phyloP scores from a whole-genome alignment of 2,888 invertebrate species.

The Drosophila conformis region DNA sequence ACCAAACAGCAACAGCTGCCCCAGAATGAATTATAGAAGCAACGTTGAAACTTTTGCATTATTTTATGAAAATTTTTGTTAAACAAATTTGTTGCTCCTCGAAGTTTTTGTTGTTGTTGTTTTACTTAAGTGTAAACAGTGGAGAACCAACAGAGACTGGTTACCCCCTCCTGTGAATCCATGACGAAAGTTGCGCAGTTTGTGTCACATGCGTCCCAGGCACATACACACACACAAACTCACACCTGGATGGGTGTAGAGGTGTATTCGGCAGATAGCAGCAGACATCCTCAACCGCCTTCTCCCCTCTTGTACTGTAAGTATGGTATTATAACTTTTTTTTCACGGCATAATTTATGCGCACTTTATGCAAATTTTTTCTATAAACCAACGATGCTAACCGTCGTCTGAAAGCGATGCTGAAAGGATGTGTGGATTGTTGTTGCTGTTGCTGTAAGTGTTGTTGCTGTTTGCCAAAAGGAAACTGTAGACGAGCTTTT shows the following conservation, averaged over 20 bases:
- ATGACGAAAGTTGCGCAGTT: slow-evolving; percentile 72
- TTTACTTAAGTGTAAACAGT: slow-evolving; percentile 61
- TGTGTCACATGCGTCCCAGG: slow-evolving; percentile 72
- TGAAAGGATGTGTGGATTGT: slow-evolving; percentile 55
- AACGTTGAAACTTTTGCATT: slow-evolving; percentile 67
- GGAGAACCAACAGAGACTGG: slow-evolving; percentile 39
- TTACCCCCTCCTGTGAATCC: slow-evolving; percentile 7
- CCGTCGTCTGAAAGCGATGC: slow-evolving; percentile 36
- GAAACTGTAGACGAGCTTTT: slow-evolving; percentile 50
- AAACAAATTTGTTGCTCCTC: slow-evolving; percentile 71
- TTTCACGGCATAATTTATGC: slow-evolving; percentile 80
- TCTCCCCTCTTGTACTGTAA: slow-evolving; percentile 55
- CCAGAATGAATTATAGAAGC: slow-evolving; percentile 55
- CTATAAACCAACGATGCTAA: slow-evolving; percentile 71
- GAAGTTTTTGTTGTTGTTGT: slow-evolving; percentile 33
- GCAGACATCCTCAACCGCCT: slow-evolving; percentile 19
- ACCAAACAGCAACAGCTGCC: slow-evolving; percentile 48
- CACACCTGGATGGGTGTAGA: slow-evolving; percentile 40
- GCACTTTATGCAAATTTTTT: slow-evolving; percentile 82
- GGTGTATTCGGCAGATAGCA: slow-evolving; percentile 58
- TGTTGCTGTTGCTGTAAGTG: slow-evolving; percentile 31
- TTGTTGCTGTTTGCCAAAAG: slow-evolving; percentile 32
- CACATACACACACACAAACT: slow-evolving; percentile 42
- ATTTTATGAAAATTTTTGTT: slow-evolving; percentile 80
- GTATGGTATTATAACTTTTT: slow-evolving; percentile 81